phyloP scores from a whole-genome alignment of 2,888 invertebrate species.

The Cistogaster globosa region DNA sequence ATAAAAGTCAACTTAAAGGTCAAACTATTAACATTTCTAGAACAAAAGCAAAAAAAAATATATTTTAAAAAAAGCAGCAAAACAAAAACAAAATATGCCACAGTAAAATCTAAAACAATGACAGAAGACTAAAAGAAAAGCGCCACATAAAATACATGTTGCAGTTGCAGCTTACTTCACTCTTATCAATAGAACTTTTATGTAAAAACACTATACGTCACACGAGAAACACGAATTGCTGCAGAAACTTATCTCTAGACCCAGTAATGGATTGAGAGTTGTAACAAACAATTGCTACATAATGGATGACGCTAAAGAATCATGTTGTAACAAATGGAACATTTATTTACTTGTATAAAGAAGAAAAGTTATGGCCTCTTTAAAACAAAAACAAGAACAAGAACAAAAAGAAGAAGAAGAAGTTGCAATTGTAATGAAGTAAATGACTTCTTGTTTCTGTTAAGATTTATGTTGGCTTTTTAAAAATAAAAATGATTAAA shows the following conservation, averaged over 20 bases:
- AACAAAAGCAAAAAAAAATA: not conserved
- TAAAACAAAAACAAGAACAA: not conserved
- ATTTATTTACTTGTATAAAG: slow-evolving; percentile 26
- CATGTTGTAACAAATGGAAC: slow-evolving; percentile 48
- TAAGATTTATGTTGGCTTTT: slow-evolving; percentile 71
- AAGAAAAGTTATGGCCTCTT: slow-evolving; percentile 25
- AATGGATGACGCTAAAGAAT: slow-evolving; percentile 14
- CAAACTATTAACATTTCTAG: slow-evolving; percentile 20
- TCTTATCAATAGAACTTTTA: slow-evolving; percentile 67
- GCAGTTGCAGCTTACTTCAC: not conserved
- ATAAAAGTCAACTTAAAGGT: slow-evolving; percentile 20
- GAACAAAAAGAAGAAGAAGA: slow-evolving; percentile 24
- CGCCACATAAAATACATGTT: slow-evolving; percentile 28
- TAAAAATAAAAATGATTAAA: slow-evolving; percentile 67
- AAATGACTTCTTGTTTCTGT: slow-evolving; percentile 65
- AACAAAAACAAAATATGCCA: not conserved
- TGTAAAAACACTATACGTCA: slow-evolving; percentile 66
- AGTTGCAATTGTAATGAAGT: slow-evolving; percentile 64
- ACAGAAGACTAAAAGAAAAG: slow-evolving; percentile 25
- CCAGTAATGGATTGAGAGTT: slow-evolving; percentile 27
- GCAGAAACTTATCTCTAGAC: slow-evolving; percentile 37
- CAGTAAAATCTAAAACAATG: slow-evolving; percentile 27
- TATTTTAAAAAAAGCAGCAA: slow-evolving; percentile 26
- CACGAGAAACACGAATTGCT: slow-evolving; percentile 29
- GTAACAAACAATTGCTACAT: slow-evolving; percentile 31